Percentiles rank a stretch among this genome's conserved stretches.
Evolutionary conservation across 2,113 vertebrate genomes (phyloP).

Genomic region (Donacobius atricapilla): DNA sequence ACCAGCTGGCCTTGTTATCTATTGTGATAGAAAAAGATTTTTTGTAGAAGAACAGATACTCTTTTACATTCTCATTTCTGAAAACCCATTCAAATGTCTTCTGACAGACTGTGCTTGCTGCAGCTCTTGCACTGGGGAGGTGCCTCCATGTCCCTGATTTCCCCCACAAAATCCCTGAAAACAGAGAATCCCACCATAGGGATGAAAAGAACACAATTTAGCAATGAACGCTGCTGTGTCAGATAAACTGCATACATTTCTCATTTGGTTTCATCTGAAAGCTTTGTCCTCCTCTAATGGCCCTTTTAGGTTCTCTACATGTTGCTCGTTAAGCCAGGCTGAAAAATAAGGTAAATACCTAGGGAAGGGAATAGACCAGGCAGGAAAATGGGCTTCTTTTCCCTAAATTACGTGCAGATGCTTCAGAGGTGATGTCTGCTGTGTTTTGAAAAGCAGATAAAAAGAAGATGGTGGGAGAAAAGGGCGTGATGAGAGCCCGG

Average conservation of each 20-base stretch:
- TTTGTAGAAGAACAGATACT: background rate
- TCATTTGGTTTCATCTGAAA: background rate
- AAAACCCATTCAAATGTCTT: background rate
- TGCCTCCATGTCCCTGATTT: background rate
- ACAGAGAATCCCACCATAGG: rapidly evolving
- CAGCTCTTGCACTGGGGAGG: background rate
- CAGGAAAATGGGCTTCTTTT: background rate
- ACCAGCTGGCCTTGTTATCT: background rate
- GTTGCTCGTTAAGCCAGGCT: background rate
- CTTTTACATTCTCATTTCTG: background rate
- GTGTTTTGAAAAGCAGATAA: background rate
- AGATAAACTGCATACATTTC: background rate
- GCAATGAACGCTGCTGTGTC: background rate
- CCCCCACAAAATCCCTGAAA: background rate
- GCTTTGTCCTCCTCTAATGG: background rate
- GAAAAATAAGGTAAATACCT: background rate
- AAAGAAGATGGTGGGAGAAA: background rate
- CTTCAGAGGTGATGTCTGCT: background rate
- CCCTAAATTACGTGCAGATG: background rate
- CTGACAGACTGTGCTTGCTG: background rate
- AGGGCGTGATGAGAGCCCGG: rapidly evolving
- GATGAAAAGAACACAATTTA: background rate
- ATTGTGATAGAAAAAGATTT: background rate
- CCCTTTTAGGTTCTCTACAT: background rate
- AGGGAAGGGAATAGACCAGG: background rate